phyloP scores from a whole-genome alignment of 1,140 invertebrate genomes.

The Araneus ventricosus region DNA sequence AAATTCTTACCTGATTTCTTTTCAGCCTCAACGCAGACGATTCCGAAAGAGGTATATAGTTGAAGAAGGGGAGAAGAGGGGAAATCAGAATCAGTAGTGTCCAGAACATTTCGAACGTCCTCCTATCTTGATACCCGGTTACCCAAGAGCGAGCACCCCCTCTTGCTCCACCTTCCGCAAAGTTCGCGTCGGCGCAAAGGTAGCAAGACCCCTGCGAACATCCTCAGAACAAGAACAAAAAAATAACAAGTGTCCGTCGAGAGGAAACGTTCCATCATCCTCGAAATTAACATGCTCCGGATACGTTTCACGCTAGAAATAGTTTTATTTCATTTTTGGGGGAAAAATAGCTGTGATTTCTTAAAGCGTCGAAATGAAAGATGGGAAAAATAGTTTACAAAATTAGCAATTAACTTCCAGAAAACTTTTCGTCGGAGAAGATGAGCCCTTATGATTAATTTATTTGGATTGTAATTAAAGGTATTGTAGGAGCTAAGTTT shows the following conservation, averaged over 20 bases:
- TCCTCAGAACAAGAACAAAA: neutral
- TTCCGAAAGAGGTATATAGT: neutral
- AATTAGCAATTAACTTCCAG: neutral
- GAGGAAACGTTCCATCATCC: slow-evolving; percentile 3
- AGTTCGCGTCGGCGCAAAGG: slow-evolving; percentile 69
- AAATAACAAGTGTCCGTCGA: neutral
- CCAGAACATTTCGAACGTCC: slow-evolving; percentile 64
- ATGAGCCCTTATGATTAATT: neutral
- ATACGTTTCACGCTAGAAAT: slow-evolving; percentile 15
- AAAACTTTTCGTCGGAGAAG: neutral
- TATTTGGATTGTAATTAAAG: neutral
- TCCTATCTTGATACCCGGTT: slow-evolving; percentile 37
- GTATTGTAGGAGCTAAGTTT: neutral
- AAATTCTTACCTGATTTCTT: slow-evolving; percentile 24
- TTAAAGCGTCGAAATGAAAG: neutral
- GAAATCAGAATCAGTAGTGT: slow-evolving; percentile 35
- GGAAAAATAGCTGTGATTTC: neutral
- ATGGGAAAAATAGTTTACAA: neutral
- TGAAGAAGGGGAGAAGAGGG: neutral
- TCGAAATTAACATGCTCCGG: slow-evolving; percentile 15
- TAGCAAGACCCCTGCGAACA: neutral
- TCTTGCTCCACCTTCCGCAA: slow-evolving; percentile 22
- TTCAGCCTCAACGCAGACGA: slow-evolving; percentile 35
- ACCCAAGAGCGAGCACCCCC: neutral
- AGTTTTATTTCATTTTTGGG: neutral